Evolutionary conservation across 1,140 invertebrate species (phyloP).

Genomic region (Sinella curviseta): DNA sequence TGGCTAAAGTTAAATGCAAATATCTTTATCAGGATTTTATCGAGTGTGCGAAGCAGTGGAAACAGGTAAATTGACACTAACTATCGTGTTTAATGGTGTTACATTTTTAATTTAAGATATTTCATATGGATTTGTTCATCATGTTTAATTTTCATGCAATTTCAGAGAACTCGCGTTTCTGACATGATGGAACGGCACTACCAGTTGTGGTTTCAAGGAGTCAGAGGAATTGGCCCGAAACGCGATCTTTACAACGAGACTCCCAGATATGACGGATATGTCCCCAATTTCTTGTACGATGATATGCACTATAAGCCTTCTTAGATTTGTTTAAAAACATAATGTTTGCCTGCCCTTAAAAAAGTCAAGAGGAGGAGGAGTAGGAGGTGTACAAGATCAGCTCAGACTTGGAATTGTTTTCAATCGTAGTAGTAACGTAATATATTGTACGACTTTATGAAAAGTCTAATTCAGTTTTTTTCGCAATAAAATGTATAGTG

Average conservation of each 20-base stretch:
- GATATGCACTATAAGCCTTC: not conserved
- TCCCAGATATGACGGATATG: conserved; percentile 6
- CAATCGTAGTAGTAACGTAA: not conserved
- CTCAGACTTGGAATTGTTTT: not conserved
- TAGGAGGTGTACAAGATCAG: too few relatives aligned
- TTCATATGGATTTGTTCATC: not conserved
- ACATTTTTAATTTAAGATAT: not conserved
- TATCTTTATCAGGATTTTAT: conserved; percentile 4
- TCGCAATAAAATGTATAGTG: not conserved
- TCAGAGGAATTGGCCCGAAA: not conserved
- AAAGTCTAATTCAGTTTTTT: not conserved
- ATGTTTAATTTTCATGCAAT: not conserved
- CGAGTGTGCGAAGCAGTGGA: not conserved
- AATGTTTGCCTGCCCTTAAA: not conserved
- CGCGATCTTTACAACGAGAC: not conserved
- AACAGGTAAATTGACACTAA: not conserved
- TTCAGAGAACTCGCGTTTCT: not conserved
- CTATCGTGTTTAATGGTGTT: not conserved
- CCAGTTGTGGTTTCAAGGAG: not conserved
- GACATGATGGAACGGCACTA: conserved; percentile 15
- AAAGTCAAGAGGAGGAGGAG: too few relatives aligned
- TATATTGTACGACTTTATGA: too few relatives aligned
- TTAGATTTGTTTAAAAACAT: not conserved
- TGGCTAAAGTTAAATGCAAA: conserved; percentile 17
- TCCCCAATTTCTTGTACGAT: not conserved